These are phyloP conservation scores for Terebella lapidaria DNA, from an alignment of 2,888 invertebrate species.

Conservation along the genomic window DNA sequence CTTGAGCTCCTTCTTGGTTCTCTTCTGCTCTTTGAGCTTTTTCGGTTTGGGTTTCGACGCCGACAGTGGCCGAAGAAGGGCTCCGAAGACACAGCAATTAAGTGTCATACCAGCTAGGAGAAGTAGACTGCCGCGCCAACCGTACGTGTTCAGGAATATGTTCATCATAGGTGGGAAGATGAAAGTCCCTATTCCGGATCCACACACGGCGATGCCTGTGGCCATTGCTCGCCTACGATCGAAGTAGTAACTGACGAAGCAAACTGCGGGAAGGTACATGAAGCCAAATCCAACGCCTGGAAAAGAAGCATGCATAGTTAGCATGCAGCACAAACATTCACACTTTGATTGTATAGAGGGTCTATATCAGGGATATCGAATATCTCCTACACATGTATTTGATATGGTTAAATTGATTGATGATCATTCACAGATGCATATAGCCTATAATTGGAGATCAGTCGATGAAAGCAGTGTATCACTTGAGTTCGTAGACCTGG, in stretches of 20 bases:
- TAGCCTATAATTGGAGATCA: not conserved
- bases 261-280: slow-evolving; percentile 1
- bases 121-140: slow-evolving; percentile 80
- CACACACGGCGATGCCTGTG: slow-evolving; percentile 59
- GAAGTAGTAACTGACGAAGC: slow-evolving; percentile 64
- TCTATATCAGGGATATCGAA: no score
- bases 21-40: slow-evolving; percentile 54
- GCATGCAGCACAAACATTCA: no score
- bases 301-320: not conserved
- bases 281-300: slow-evolving; percentile 4
- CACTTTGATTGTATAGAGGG: no score
- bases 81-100: slow-evolving; percentile 82
- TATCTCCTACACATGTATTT: no score
- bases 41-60: slow-evolving; percentile 56
- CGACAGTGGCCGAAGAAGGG: slow-evolving; percentile 80
- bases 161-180: slow-evolving; percentile 49
- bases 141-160: slow-evolving; percentile 37
- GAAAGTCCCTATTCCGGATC: slow-evolving; percentile 37
- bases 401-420: no score
- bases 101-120: slow-evolving; percentile 78
- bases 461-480: not conserved
- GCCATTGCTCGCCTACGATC: slow-evolving; percentile 91
- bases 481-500: not conserved
- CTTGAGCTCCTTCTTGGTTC: slow-evolving; percentile 54
- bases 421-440: no score